These are phyloP conservation scores for Lycophotia porphyrea DNA, from an alignment of 2,888 invertebrate species.

Conservation along the genomic window DNA sequence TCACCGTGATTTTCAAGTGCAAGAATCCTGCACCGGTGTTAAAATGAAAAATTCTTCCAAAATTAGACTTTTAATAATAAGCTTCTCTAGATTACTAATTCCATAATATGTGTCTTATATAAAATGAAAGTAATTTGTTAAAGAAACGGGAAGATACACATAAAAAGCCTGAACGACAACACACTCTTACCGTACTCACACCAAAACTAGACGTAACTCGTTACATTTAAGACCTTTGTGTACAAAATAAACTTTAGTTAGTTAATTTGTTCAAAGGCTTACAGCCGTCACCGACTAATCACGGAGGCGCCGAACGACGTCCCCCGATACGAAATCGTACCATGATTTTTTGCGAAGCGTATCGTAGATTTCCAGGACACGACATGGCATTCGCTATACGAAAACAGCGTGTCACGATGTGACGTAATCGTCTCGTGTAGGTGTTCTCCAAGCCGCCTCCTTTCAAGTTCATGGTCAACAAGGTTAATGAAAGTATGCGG, in stretches of 20 bases:
- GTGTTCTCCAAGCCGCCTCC: not conserved
- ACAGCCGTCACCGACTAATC: constrained; percentile 38
- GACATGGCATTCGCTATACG: not conserved
- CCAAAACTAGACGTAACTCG: constrained; percentile 1
- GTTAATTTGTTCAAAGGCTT: constrained; percentile 49
- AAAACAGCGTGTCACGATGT: not conserved
- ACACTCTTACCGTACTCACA: not conserved
- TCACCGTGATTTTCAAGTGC: not conserved
- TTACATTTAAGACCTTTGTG: constrained; percentile 29
- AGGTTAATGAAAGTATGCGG: constrained; percentile 45
- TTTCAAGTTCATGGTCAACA: constrained; percentile 45
- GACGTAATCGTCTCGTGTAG: not conserved
- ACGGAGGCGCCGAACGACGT: constrained; percentile 53
- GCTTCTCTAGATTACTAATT: not conserved
- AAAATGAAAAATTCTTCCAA: not conserved
- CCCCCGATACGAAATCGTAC: not conserved
- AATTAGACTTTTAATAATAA: not conserved
- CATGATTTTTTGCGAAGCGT: not conserved
- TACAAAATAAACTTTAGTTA: constrained; percentile 34
- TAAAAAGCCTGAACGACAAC: not conserved
- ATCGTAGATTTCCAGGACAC: not conserved
- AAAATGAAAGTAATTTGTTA: not conserved
- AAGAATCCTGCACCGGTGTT: not conserved
- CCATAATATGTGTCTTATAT: not conserved
- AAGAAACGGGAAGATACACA: not conserved